Conservation (phyloP, 2,113 vertebrate species). For the Suricata suricatta region DNA sequence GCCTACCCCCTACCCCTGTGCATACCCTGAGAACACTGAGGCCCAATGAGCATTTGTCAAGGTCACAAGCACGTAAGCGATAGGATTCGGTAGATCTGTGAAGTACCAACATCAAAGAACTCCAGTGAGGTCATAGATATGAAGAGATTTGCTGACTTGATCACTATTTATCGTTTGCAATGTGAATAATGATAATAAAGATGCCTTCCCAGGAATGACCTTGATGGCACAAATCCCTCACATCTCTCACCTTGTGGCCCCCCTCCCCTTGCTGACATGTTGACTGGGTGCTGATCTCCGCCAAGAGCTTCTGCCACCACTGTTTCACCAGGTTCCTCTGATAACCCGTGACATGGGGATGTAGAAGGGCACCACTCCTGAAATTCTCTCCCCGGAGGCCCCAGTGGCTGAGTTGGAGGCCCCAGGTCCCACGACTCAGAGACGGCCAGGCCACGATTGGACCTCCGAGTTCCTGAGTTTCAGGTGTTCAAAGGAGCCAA, state of each 20-base stretch:
- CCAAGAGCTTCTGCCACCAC: neutral
- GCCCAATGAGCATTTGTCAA: neutral
- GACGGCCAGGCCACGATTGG: neutral
- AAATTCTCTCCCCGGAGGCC: neutral
- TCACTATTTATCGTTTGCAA: neutral
- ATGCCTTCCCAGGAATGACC: neutral
- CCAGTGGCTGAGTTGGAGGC: neutral
- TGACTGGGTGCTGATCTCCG: neutral
- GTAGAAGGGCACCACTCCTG: neutral
- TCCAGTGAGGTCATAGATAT: neutral
- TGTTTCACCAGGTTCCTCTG: neutral
- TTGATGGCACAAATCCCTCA: neutral
- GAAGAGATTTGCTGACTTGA: neutral
- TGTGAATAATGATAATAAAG: neutral
- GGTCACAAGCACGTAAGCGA: neutral
- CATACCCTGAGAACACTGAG: neutral
- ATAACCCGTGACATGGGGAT: neutral
- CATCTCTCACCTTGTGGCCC: neutral
- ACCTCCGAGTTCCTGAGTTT: neutral
- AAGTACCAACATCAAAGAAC: slow-evolving; percentile 22
- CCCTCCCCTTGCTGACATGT: neutral
- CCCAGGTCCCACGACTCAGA: neutral
- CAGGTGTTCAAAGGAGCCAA: neutral
- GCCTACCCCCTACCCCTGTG: neutral
- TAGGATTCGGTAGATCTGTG: neutral